A percentile compares a stretch with the other conserved stretches of the same genome.
Evolutionary conservation across 2,113 vertebrate genomes (phyloP).

Genomic region (Pantherophis guttatus): DNA sequence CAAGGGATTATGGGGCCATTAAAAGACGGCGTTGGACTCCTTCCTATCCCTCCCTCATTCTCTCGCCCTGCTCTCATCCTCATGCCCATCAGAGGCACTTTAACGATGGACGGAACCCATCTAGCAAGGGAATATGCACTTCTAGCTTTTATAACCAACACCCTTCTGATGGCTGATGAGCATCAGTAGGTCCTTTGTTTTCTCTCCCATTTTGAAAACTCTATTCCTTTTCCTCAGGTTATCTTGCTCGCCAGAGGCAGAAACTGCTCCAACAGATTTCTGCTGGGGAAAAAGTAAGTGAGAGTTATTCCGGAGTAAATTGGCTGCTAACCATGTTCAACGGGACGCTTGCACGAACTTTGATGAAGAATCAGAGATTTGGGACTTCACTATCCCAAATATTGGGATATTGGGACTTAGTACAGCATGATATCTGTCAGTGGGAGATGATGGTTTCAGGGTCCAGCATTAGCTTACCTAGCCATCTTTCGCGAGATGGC

Average conservation of each 20-base stretch:
- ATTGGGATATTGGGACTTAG: no score
- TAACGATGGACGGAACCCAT: no score
- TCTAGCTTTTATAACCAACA: neutral
- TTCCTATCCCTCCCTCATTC: neutral
- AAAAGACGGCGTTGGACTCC: no score
- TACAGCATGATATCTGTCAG: no score
- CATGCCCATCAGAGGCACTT: neutral
- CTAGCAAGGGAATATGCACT: no score
- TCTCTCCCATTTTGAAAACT: neutral
- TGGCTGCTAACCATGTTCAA: neutral
- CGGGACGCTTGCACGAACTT: no score
- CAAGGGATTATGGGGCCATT: no score
- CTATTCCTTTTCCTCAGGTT: slow-evolving; percentile 64
- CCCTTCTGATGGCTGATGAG: neutral
- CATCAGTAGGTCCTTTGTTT: neutral
- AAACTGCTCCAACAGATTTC: slow-evolving; percentile 79
- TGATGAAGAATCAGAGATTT: neutral
- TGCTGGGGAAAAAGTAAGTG: slow-evolving; percentile 84
- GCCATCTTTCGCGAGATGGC: neutral
- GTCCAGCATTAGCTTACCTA: neutral
- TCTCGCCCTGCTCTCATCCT: neutral
- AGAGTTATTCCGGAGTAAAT: neutral
- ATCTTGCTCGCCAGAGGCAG: slow-evolving; percentile 85
- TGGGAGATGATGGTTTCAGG: neutral
- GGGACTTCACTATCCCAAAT: neutral